Conservation (phyloP, 2,888 invertebrate genomes). For the Monochamus alternatus region DNA sequence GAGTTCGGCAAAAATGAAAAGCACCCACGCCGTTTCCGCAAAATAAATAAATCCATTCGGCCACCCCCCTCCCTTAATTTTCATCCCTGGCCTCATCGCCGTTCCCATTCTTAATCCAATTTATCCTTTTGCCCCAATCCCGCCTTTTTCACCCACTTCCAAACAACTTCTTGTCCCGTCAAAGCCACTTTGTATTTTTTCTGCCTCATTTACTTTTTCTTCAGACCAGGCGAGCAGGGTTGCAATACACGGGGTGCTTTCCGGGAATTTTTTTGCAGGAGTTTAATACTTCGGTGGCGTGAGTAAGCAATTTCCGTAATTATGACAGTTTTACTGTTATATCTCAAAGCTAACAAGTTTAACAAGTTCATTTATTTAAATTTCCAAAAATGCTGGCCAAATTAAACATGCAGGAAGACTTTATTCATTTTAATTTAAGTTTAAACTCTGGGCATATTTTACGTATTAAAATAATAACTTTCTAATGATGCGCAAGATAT, state of each 20-base stretch:
- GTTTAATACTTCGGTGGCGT: not conserved
- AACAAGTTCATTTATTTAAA: no score
- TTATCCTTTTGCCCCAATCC: constrained; percentile 7
- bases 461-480: not conserved
- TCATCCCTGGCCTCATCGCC: constrained; percentile 2
- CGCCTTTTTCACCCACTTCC: constrained; percentile 16
- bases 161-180: constrained; percentile 22
- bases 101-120: constrained; percentile 20
- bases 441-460: no score
- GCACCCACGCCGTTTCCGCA: not conserved
- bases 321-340: not conserved
- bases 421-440: no score
- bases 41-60: constrained; percentile 13
- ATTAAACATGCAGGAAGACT: no score
- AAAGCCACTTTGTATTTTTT: constrained; percentile 25
- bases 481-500: not conserved
- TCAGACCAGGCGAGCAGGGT: not conserved
- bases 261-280: not conserved
- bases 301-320: not conserved
- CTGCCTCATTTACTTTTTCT: constrained; percentile 25
- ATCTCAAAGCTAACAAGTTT: no score
- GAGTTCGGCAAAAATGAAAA: not conserved
- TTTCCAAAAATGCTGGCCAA: no score
- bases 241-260: not conserved
- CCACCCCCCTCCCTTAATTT: constrained; percentile 5